Conservation (phyloP, 2,888 invertebrate species). For the Anthophora plumipes region DNA sequence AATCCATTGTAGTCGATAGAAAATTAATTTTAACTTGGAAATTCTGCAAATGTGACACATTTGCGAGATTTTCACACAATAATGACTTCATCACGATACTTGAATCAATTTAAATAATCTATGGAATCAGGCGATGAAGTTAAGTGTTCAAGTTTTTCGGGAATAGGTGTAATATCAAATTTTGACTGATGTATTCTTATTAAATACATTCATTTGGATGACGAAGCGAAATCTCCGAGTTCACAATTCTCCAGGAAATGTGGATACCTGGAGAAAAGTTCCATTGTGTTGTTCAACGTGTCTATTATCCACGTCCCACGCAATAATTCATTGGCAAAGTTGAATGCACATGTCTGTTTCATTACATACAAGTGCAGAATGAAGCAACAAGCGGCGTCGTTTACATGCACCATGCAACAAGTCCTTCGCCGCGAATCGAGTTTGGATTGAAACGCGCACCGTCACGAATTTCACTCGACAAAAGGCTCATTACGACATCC, state of each 20-base stretch:
- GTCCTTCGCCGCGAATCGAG: conserved; percentile 17
- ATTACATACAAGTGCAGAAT: neutral
- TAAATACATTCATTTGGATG: neutral
- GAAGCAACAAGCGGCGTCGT: conserved; percentile 29
- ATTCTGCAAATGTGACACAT: too few relatives aligned
- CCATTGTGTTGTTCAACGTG: neutral
- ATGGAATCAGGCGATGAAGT: too few relatives aligned
- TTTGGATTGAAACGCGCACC: neutral
- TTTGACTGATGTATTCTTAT: neutral
- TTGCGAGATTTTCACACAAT: too few relatives aligned
- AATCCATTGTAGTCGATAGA: too few relatives aligned
- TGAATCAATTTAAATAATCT: too few relatives aligned
- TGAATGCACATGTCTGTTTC: neutral
- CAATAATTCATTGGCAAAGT: neutral
- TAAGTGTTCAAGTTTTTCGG: too few relatives aligned
- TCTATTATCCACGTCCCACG: neutral
- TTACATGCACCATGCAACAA: conserved; percentile 49
- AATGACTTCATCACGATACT: too few relatives aligned
- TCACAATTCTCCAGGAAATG: neutral
- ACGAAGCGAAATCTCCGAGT: neutral
- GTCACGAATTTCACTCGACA: conserved; percentile 1
- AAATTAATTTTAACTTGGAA: too few relatives aligned
- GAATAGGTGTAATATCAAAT: too few relatives aligned
- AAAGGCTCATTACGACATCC: neutral
- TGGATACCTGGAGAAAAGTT: neutral